phyloP scores from a whole-genome alignment of 2,888 invertebrate genomes.

The Yponomeuta cagnagella region DNA sequence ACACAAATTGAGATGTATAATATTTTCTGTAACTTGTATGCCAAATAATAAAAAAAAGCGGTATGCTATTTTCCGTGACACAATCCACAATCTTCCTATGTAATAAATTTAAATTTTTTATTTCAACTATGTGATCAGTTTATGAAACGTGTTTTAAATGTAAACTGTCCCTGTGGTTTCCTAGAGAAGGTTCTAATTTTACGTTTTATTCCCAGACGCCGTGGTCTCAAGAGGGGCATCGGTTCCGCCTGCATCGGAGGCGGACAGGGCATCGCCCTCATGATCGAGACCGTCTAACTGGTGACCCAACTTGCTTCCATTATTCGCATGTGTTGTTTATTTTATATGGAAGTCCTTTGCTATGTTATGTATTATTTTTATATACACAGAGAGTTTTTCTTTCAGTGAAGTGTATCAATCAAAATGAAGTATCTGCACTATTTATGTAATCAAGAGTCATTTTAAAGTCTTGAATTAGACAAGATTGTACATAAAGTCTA shows the following conservation, averaged over 20 bases:
- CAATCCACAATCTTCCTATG: too few relatives aligned
- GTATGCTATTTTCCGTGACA: too few relatives aligned
- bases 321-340: background rate
- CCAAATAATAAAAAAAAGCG: too few relatives aligned
- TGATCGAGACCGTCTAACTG: conserved; percentile 84
- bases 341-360: background rate
- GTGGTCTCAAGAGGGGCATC: conserved; percentile 89
- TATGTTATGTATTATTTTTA: background rate
- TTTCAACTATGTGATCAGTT: too few relatives aligned
- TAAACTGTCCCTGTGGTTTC: too few relatives aligned
- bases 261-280: conserved; percentile 96
- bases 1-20: too few relatives aligned
- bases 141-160: too few relatives aligned
- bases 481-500: conserved; percentile 10
- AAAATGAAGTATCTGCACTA: background rate
- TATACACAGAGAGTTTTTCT: background rate
- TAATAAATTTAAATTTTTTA: too few relatives aligned
- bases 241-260: conserved; percentile 99
- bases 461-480: background rate
- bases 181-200: background rate
- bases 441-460: too few relatives aligned
- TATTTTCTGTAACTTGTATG: too few relatives aligned
- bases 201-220: conserved; percentile 78
- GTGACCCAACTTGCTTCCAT: conserved; percentile 11
- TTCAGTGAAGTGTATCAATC: background rate